Percentiles rank a stretch among this genome's conserved stretches.
These are phyloP conservation scores for Hemichromis elongatus DNA, from an alignment of 2,113 vertebrate genomes.

Conservation along the genomic window DNA sequence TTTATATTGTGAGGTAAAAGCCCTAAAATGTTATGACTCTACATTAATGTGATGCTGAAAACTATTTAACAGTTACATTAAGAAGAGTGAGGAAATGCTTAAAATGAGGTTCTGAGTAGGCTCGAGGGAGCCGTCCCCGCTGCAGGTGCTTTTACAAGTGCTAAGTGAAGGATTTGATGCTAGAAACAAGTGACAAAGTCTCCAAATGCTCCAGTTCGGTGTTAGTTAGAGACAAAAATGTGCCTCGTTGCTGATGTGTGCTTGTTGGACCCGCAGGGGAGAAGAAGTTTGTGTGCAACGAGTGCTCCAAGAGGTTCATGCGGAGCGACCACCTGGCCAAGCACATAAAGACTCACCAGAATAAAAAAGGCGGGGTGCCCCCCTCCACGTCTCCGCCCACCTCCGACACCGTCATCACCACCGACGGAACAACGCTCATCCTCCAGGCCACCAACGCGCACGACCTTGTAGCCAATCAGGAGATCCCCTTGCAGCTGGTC, in stretches of 20 bases:
- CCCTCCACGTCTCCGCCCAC: conserved; percentile 81
- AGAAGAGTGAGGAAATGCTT: not conserved
- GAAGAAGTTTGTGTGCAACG: conserved; percentile 98
- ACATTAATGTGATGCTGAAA: not conserved
- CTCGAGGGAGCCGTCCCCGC: not conserved
- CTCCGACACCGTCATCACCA: conserved; percentile 88
- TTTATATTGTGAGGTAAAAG: not conserved
- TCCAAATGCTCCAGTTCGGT: not conserved
- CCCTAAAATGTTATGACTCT: not conserved
- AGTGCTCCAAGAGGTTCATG: conserved; percentile 99
- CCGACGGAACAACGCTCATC: conserved; percentile 95
- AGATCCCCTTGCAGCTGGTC: conserved; percentile 98
- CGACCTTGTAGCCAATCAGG: conserved; percentile 93
- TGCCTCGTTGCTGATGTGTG: not conserved
- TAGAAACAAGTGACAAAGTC: not conserved
- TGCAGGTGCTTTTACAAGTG: not conserved
- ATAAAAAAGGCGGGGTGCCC: conserved; percentile 92
- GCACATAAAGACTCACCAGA: conserved; percentile 99
- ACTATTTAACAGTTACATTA: not conserved
- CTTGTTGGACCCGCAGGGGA: conserved; percentile 76
- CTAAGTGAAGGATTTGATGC: not conserved
- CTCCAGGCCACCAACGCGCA: conserved; percentile 92
- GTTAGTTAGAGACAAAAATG: not conserved
- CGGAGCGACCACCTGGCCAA: conserved; percentile 99
- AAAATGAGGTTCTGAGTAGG: not conserved